Base-by-base conservation (phyloP, 2,888 invertebrate species). In the Endomychus coccineus region DNA sequence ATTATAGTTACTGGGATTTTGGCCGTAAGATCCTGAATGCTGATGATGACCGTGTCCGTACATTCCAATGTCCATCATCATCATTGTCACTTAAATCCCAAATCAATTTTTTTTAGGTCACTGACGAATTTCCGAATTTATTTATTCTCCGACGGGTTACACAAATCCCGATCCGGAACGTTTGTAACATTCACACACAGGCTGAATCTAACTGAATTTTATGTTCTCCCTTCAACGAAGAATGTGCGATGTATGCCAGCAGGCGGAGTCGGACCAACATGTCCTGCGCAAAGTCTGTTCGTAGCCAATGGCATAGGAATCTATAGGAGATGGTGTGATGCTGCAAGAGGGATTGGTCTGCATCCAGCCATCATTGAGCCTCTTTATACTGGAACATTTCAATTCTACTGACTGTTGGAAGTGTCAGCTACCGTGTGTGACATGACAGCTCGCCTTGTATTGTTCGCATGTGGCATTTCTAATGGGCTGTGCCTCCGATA, bases 51-150 rank as follows among this genome's bases (percentile, higher is more conserved):
- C 74, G 67, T 75, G 73, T 61, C 78, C 78, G 73, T 81, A 82
- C 80, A 81, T 82, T 61, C 81, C 79, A 74, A 83, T 74, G 75
- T 83, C 82, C 83, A 83, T 83, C 75, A 77, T 82, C 79, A 81
- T 81, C 80, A 80, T 81, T 56, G 53, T 62, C 37, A 37, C 45
- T 31, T 7, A 24, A 27, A n/a, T n/a, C n/a, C n/a, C n/a, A n/a
- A n/a, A n/a, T n/a, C n/a, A n/a, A 19, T 19, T 7, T n/a, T n/a
- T n/a, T n/a, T n/a, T n/a, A n/a, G n/a, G n/a, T n/a, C 21, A 19
- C 21, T 19, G 6, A 19, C 21, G 21, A 7, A 19, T 7, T 19
- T 19, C 21, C 6, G n/a, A 7, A 19, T n/a, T 19, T 19, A n/a
- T n/a, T n/a, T n/a, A n/a, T n/a, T n/a, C n/a, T n/a, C n/a, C n/a